phyloP scores from a whole-genome alignment of 2,113 vertebrate species.

The Lanius ludovicianus region DNA sequence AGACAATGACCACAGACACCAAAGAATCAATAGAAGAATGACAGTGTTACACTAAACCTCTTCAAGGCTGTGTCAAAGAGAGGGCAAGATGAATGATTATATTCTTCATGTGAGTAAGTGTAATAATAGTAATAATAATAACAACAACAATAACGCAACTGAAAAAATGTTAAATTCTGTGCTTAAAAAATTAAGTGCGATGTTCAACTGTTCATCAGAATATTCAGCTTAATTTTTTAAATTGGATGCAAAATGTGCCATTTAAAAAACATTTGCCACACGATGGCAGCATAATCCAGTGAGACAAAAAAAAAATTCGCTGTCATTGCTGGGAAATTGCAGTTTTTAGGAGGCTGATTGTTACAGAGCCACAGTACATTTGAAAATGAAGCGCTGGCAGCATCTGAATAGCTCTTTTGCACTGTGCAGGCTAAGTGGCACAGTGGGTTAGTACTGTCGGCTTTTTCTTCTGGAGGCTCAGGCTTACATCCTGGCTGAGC shows the following conservation, averaged over 20 bases:
- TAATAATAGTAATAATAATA: not conserved
- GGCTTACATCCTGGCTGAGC: constrained; percentile 41
- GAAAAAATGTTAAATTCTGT: not conserved
- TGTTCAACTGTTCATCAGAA: not conserved
- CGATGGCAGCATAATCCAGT: constrained; percentile 60
- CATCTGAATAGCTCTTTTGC: constrained; percentile 33
- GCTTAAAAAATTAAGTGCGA: not conserved
- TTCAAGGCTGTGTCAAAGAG: not conserved
- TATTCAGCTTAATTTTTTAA: not conserved
- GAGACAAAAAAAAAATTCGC: not conserved
- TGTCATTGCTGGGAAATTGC: not conserved
- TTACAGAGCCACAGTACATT: not conserved
- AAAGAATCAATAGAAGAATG: not conserved
- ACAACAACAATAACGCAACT: not conserved
- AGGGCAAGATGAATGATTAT: not conserved
- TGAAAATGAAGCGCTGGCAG: constrained; percentile 23
- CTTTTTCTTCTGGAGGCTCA: constrained; percentile 47
- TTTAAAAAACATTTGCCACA: constrained; percentile 22
- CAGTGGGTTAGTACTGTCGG: constrained; percentile 44
- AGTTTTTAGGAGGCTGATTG: not conserved
- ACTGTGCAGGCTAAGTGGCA: constrained; percentile 53
- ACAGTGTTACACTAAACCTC: not conserved
- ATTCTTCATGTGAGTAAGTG: not conserved
- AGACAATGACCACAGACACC: not conserved
- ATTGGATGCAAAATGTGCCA: not conserved